phyloP scores from a whole-genome alignment of 1,140 invertebrate genomes.

The Copidosoma floridanum region DNA sequence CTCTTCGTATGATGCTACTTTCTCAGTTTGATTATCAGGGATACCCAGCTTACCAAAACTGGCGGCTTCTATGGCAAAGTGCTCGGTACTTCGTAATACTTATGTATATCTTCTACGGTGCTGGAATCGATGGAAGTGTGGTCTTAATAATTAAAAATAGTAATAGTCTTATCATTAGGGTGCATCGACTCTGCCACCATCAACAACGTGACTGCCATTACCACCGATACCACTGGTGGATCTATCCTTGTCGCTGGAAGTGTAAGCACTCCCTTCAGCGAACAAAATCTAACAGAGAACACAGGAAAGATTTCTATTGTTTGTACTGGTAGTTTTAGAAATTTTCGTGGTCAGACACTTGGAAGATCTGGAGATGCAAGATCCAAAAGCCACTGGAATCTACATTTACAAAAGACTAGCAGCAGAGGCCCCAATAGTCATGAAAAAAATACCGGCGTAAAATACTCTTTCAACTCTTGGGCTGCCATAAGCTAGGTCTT shows the following conservation, averaged over 20 bases:
- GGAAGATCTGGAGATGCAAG: neutral
- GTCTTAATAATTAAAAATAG: neutral
- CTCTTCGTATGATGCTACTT: neutral
- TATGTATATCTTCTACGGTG: neutral
- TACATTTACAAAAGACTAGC: neutral
- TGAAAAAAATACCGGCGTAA: constrained; percentile 15
- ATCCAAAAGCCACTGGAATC: too few species aligned
- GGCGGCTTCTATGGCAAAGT: neutral
- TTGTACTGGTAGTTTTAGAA: too few species aligned
- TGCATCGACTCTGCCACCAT: neutral
- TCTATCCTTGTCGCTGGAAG: constrained; percentile 21
- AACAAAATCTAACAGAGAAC: neutral
- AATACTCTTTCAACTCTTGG: constrained; percentile 1
- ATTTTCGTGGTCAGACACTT: constrained; percentile 31
- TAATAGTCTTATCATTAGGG: neutral
- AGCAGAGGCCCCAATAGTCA: neutral
- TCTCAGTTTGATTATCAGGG: neutral
- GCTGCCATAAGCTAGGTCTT: constrained; percentile 1
- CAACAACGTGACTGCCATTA: neutral
- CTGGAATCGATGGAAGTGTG: neutral
- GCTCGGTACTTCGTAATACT: neutral
- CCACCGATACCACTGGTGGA: constrained; percentile 14
- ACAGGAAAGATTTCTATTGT: constrained; percentile 11
- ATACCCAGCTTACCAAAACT: neutral
- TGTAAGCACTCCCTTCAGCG: neutral